Percentiles rank a stretch among this genome's conserved stretches.
These are phyloP conservation scores for Drosophila hydei DNA, from an alignment of 1,140 invertebrate species.

Conservation along the genomic window DNA sequence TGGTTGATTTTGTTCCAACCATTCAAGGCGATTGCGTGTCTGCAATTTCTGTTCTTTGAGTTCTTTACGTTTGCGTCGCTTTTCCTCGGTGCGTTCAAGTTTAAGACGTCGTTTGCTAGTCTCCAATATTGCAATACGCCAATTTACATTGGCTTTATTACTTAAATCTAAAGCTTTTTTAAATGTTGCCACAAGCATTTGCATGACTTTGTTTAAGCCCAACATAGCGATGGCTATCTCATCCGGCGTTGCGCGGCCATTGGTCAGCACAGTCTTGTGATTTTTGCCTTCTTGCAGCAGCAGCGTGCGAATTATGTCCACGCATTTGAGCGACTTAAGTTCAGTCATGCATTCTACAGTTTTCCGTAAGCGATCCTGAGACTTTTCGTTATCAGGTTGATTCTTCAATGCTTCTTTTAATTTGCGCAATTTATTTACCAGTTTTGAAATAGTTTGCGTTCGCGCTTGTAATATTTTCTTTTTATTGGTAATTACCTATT, in stretches of 20 bases:
- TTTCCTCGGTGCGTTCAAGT: constrained; percentile 58
- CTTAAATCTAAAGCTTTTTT: constrained; percentile 45
- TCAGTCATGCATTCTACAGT: constrained; percentile 54
- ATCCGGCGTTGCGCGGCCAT: constrained; percentile 66
- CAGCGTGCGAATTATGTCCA: constrained; percentile 55
- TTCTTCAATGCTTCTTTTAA: constrained; percentile 57
- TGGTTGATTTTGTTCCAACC: constrained; percentile 62
- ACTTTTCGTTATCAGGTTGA: constrained; percentile 49
- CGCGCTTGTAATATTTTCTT: constrained; percentile 69
- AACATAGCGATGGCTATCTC: constrained; percentile 73
- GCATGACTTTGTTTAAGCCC: constrained; percentile 67
- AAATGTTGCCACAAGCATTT: constrained; percentile 53
- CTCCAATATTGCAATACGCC: constrained; percentile 68
- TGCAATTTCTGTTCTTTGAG: constrained; percentile 66
- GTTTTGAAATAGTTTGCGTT: constrained; percentile 71
- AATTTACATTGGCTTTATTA: constrained; percentile 42
- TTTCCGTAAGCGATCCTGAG: constrained; percentile 56
- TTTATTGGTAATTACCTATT: constrained; percentile 74
- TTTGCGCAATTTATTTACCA: constrained; percentile 76
- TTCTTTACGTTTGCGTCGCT: constrained; percentile 56
- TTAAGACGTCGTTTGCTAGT: constrained; percentile 68
- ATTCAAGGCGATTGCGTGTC: constrained; percentile 64
- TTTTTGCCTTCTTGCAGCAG: constrained; percentile 60
- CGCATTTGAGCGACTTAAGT: constrained; percentile 55
- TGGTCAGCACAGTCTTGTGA: constrained; percentile 62